Evolutionary conservation across 2,888 invertebrate species (phyloP).

Genomic region (Hetaerina titia): DNA sequence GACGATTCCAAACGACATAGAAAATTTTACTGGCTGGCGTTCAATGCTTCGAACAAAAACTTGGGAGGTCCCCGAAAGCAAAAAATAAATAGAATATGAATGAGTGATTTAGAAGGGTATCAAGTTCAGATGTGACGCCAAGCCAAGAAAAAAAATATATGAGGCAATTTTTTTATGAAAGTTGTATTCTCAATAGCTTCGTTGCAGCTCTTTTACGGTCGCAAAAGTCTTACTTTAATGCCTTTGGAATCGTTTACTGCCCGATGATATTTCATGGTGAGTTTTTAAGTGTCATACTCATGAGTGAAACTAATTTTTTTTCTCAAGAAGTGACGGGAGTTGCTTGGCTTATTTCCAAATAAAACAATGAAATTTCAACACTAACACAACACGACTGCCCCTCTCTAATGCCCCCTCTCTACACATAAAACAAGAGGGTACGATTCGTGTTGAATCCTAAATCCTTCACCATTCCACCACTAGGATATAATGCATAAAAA

Average conservation of each 20-base stretch:
- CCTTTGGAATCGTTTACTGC: background rate
- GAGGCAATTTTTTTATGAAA: background rate
- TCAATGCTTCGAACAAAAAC: background rate
- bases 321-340: background rate
- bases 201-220: background rate
- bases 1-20: constrained; percentile 19
- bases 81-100: constrained; percentile 6
- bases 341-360: background rate
- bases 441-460: too few species aligned
- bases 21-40: constrained; percentile 24
- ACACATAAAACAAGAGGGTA: too few species aligned
- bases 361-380: too few species aligned
- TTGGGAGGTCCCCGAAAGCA: background rate
- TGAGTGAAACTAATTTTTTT: background rate
- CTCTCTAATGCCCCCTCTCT: too few species aligned
- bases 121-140: background rate
- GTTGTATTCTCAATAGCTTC: background rate
- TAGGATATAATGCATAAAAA: too few species aligned
- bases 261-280: background rate
- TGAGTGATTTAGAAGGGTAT: background rate
- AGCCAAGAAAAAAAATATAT: background rate
- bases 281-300: background rate
- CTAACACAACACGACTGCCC: too few species aligned
- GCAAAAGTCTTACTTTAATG: background rate
- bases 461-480: too few species aligned